Percentiles rank a stretch among this genome's conserved stretches.
Evolutionary conservation across 2,888 invertebrate genomes (phyloP).

Genomic region (Ochropleura plecta): DNA sequence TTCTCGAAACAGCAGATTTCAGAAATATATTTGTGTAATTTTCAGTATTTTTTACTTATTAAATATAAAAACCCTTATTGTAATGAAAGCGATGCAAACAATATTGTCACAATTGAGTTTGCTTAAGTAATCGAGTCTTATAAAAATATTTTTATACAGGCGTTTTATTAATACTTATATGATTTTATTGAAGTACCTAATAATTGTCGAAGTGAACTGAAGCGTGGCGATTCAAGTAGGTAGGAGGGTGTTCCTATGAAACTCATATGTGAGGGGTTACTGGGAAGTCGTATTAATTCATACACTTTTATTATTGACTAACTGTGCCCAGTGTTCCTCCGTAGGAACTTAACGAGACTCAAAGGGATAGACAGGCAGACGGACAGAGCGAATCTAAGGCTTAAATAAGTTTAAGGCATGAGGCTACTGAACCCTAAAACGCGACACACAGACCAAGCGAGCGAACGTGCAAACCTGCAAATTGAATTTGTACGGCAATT

Average conservation of each 20-base stretch:
- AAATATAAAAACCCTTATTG: background rate
- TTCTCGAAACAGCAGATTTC: background rate
- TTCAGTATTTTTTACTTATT: background rate
- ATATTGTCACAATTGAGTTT: conserved; percentile 7
- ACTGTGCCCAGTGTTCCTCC: too few species aligned
- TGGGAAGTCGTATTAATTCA: conserved; percentile 29
- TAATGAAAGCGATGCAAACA: background rate
- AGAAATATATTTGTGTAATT: background rate
- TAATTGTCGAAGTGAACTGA: conserved; percentile 47
- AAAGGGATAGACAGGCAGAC: too few species aligned
- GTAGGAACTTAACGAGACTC: too few species aligned
- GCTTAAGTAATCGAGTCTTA: conserved; percentile 4
- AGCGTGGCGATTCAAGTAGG: conserved; percentile 43
- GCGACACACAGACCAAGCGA: too few species aligned
- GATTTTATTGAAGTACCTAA: conserved; percentile 42
- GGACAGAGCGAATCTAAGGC: too few species aligned
- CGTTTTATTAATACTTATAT: conserved; percentile 10
- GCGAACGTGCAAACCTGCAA: background rate
- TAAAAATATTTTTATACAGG: background rate
- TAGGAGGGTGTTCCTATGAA: conserved; percentile 59
- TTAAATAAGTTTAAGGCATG: too few species aligned
- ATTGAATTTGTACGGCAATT: conserved; percentile 31
- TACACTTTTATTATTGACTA: conserved; percentile 26
- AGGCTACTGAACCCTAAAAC: too few species aligned
- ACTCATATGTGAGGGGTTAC: conserved; percentile 41